Conservation (phyloP, 2,888 invertebrate species). For the Ischnus inquisitorius region DNA sequence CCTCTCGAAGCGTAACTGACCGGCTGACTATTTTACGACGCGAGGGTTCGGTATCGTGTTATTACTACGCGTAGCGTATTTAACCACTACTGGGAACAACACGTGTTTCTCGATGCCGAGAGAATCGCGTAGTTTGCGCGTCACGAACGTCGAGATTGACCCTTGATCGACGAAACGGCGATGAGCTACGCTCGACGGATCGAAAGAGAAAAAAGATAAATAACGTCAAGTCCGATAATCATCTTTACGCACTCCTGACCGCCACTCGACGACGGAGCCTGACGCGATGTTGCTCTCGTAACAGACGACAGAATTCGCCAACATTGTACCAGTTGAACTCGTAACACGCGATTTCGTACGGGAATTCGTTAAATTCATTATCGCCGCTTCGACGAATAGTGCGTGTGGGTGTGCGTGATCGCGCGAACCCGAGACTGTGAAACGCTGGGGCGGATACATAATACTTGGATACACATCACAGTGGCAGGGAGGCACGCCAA, state of each 20-base stretch:
- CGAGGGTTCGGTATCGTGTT: background rate
- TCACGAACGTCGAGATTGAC: slow-evolving; percentile 39
- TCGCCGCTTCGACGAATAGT: background rate
- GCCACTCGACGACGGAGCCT: slow-evolving; percentile 10
- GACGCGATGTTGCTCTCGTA: slow-evolving; percentile 39
- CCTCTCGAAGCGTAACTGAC: too few relatives aligned
- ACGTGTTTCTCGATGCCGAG: slow-evolving; percentile 49
- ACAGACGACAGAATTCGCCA: background rate
- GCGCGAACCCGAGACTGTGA: background rate
- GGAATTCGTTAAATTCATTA: background rate
- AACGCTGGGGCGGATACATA: background rate
- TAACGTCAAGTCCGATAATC: slow-evolving; percentile 5
- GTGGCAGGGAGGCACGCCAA: background rate
- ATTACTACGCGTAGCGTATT: background rate
- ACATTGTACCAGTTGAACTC: background rate
- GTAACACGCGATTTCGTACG: background rate
- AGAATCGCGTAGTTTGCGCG: slow-evolving; percentile 22
- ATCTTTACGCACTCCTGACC: background rate
- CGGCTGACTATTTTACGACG: background rate
- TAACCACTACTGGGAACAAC: background rate
- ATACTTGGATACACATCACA: background rate
- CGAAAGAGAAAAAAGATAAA: slow-evolving; percentile 5
- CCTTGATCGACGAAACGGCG: slow-evolving; percentile 50
- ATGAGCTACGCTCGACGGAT: background rate
- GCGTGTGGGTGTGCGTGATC: background rate